phyloP scores from a whole-genome alignment of 2,113 vertebrate species.

The Bos javanicus region DNA sequence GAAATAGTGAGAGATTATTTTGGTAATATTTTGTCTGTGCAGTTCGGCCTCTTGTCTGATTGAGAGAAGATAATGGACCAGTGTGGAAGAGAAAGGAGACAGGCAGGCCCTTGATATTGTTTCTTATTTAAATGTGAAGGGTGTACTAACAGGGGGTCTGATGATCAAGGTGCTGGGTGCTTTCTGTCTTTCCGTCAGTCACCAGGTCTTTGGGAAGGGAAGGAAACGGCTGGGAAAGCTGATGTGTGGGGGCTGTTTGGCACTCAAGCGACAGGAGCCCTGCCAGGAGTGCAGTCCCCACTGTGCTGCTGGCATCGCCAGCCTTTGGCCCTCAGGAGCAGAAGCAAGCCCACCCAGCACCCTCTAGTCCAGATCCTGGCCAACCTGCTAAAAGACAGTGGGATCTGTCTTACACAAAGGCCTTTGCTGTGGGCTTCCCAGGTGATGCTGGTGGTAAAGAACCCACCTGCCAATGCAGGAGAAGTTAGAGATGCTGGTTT shows the following conservation, averaged over 20 bases:
- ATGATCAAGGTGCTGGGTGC: background rate
- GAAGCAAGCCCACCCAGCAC: background rate
- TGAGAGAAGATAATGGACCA: background rate
- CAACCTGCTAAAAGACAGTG: background rate
- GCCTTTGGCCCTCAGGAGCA: background rate
- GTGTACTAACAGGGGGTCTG: background rate
- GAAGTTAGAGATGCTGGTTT: background rate
- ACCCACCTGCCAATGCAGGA: background rate
- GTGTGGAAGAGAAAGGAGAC: background rate
- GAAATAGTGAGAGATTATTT: background rate
- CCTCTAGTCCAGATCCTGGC: background rate
- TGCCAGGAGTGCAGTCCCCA: background rate
- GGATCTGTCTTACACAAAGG: rapidly evolving
- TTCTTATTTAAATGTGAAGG: background rate
- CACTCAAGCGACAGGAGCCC: background rate
- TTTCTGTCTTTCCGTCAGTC: background rate
- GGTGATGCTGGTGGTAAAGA: background rate
- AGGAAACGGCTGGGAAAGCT: background rate
- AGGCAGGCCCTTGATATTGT: background rate
- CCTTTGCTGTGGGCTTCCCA: background rate
- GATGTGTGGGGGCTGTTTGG: background rate
- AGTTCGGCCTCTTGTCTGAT: background rate
- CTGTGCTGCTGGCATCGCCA: background rate
- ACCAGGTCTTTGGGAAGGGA: background rate
- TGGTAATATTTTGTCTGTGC: background rate